Conservation (phyloP, 2,888 invertebrate genomes). For the Fabriciana adippe region DNA sequence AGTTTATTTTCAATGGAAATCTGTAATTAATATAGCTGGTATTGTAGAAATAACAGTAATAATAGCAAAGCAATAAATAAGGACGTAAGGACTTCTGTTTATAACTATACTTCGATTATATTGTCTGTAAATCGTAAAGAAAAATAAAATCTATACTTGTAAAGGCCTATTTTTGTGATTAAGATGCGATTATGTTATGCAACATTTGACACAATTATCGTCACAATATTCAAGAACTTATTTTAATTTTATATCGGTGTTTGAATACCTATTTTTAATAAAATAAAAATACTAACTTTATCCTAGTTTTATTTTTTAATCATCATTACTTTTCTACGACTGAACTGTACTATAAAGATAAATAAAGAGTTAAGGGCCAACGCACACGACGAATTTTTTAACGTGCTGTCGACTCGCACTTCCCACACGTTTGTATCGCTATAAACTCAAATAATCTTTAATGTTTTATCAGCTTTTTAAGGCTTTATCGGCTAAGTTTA, state of each 20-base stretch:
- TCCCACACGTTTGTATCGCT: too few species aligned
- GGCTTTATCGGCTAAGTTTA: too few species aligned
- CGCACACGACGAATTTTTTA: too few species aligned
- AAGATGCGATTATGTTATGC: conserved; percentile 38
- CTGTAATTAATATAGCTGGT: conserved; percentile 24
- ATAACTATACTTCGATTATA: conserved; percentile 20
- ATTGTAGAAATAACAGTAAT: conserved; percentile 26
- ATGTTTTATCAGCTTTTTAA: too few species aligned
- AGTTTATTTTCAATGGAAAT: conserved; percentile 7
- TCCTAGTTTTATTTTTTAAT: conserved; percentile 46
- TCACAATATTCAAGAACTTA: conserved; percentile 51
- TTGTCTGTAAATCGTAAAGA: conserved; percentile 2
- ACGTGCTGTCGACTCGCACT: too few species aligned
- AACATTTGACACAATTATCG: conserved; percentile 45
- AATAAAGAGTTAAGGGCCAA: too few species aligned
- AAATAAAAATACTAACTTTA: conserved; percentile 66
- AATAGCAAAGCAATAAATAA: conserved; percentile 25
- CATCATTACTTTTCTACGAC: not conserved
- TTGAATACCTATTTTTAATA: conserved; percentile 77
- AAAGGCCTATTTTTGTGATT: conserved; percentile 57
- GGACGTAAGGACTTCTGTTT: conserved; percentile 28
- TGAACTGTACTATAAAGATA: too few species aligned
- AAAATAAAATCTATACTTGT: conserved; percentile 19
- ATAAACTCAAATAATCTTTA: too few species aligned
- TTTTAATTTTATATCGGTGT: conserved; percentile 77